Conservation (phyloP, 2,888 invertebrate species). For the Salticus scenicus region DNA sequence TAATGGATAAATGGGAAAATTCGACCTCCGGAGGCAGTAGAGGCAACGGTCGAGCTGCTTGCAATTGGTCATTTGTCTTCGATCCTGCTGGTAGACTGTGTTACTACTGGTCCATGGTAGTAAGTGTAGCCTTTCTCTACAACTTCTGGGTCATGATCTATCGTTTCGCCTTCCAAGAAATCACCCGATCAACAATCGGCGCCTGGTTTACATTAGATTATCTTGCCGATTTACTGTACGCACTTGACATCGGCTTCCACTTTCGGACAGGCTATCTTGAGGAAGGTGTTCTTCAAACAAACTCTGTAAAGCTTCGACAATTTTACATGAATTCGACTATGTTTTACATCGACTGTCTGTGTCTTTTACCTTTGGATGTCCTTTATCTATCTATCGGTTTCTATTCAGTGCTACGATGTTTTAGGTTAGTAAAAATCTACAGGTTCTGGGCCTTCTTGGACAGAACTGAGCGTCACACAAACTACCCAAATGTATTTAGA, state of each 20-base stretch:
- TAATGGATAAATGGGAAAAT: constrained; percentile 76
- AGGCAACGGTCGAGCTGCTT: constrained; percentile 77
- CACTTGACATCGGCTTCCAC: constrained; percentile 97
- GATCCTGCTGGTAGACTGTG: constrained; percentile 97
- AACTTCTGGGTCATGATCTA: constrained; percentile 99
- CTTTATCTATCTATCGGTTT: constrained; percentile 96
- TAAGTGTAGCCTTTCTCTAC: constrained; percentile 95
- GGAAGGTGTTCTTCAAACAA: constrained; percentile 98
- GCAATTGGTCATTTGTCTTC: constrained; percentile 95
- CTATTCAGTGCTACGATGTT: constrained; percentile 95
- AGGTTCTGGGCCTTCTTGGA: constrained; percentile 99
- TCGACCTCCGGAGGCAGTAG: constrained; percentile 77
- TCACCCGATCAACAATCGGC: constrained; percentile 87
- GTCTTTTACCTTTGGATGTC: constrained; percentile 97
- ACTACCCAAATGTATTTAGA: constrained; percentile 96
- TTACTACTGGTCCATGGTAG: constrained; percentile 98
- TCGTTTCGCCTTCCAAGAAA: constrained; percentile 98
- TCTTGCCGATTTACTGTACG: constrained; percentile 95
- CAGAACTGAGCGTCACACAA: constrained; percentile 97
- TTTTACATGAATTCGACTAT: constrained; percentile 98
- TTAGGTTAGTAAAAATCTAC: constrained; percentile 97
- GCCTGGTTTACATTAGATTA: constrained; percentile 99
- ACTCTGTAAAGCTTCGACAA: constrained; percentile 92
- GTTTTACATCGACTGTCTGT: constrained; percentile 99
- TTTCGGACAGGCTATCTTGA: constrained; percentile 98